Percentiles rank a stretch among this genome's conserved stretches.
Evolutionary conservation across 2,888 invertebrate genomes (phyloP).

Genomic region (Cetonia aurata): DNA sequence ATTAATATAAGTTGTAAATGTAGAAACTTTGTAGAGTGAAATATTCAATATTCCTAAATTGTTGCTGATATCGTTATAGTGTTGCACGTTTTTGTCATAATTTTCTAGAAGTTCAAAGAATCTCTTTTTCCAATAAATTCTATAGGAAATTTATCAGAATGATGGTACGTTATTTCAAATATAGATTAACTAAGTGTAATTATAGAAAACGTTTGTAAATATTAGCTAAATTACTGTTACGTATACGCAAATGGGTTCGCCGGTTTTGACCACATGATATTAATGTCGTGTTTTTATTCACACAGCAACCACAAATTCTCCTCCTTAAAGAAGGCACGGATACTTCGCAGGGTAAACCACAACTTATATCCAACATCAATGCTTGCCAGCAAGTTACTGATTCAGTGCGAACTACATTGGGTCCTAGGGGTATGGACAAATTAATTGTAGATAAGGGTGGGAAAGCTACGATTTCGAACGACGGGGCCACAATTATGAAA

Average conservation of each 20-base stretch:
- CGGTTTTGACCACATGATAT: slow-evolving; percentile 43
- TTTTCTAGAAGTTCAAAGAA: slow-evolving; percentile 42
- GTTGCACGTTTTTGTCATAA: slow-evolving; percentile 42
- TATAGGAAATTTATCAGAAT: slow-evolving; percentile 34
- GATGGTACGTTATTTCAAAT: slow-evolving; percentile 42
- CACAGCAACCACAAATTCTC: slow-evolving; percentile 94
- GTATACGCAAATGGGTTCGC: slow-evolving; percentile 17
- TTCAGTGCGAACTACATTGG: slow-evolving; percentile 96
- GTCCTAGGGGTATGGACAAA: slow-evolving; percentile 99
- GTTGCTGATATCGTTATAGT: slow-evolving; percentile 21
- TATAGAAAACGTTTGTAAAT: neutral
- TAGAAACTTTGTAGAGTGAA: no score
- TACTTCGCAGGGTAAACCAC: slow-evolving; percentile 93
- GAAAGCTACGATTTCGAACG: slow-evolving; percentile 97
- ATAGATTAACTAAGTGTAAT: neutral
- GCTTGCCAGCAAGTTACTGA: slow-evolving; percentile 96
- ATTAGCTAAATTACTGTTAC: neutral
- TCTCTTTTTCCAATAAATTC: slow-evolving; percentile 29
- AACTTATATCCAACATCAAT: slow-evolving; percentile 97
- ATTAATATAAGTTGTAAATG: no score
- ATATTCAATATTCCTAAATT: slow-evolving; percentile 2
- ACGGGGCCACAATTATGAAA: slow-evolving; percentile 99
- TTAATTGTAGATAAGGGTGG: slow-evolving; percentile 92
- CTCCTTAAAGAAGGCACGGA: slow-evolving; percentile 98
- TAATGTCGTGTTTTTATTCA: slow-evolving; percentile 25